Evolutionary conservation across 2,797 vertebrate species (phyloP), one percentile per base, ranked within the genome.

Genomic region (Anguilla pacifica): DNA sequence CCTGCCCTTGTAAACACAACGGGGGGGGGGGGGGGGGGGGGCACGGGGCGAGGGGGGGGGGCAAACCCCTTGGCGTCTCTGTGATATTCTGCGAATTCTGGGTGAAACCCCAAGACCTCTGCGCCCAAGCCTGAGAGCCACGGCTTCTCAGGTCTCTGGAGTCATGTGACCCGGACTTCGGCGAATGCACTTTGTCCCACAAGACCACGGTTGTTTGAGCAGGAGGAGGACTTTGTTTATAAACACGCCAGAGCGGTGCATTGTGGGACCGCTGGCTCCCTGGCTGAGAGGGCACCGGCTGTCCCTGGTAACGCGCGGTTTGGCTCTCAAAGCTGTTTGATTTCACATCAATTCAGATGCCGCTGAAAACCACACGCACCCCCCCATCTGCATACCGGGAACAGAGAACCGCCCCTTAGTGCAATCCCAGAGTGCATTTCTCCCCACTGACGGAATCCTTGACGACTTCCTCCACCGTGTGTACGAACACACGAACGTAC

Each of bases 1-100:
- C 83, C 0, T 93, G 91, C 94, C 89, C 91, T 87, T 92, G 91
- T 91, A 92, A 93, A 94, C 90, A 92, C 87, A 91, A 25, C n/a
- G 0, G 13, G 9, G 6, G 3, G 0, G 70, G 28, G 70, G n/a
- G 70, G 70, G 13, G 0, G 13, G 9, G 6, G 3, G 0, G 70
- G 28, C 31, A 90, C 83, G 70, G 28, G 70, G 70, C 0, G 22
- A 25, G 17, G 3, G 67, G 5, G 25, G 35, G 43, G 87, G 83
- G 88, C 59, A 90, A 22, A 15, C 85, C 81, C 86, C 91, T 92
- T 91, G 85, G 92, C 88, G 88, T 87, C 77, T 86, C 87, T 15
- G 51, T n/a, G 0, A 61, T 86, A 88, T 31, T 43, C 10, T 64
- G 87, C 88, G 70, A 49, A 19, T 85, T 74, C 86, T 35, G 88